These are phyloP conservation scores for Zaprionus inermis DNA, from an alignment of 1,140 invertebrate genomes.

Conservation along the genomic window DNA sequence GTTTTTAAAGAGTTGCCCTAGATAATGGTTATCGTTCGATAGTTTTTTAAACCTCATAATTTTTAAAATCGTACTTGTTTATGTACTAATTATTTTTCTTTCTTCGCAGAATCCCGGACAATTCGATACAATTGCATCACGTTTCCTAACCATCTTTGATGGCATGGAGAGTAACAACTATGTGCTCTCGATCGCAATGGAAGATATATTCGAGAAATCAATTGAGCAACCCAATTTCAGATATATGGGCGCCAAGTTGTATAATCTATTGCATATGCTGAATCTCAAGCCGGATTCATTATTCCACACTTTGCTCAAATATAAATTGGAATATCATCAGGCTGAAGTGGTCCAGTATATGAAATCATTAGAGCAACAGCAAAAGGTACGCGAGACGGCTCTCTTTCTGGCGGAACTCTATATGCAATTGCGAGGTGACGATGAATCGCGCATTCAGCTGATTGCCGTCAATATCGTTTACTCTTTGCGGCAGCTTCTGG, in stretches of 20 bases:
- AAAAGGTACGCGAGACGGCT: conserved; percentile 77
- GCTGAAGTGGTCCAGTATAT: conserved; percentile 73
- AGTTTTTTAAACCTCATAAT: no score
- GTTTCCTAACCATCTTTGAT: conserved; percentile 79
- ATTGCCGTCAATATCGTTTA: conserved; percentile 79
- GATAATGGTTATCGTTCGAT: neutral
- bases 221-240: conserved; percentile 82
- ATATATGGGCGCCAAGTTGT: conserved; percentile 82
- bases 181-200: conserved; percentile 81
- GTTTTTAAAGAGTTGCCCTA: no score
- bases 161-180: conserved; percentile 79
- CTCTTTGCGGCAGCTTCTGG: conserved; percentile 66
- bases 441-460: conserved; percentile 72
- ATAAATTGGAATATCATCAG: conserved; percentile 77
- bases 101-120: conserved; percentile 70
- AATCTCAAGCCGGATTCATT: conserved; percentile 76
- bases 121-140: conserved; percentile 78
- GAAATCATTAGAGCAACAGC: conserved; percentile 62
- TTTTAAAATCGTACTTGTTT: neutral
- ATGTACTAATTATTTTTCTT: neutral
- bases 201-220: conserved; percentile 81
- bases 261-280: conserved; percentile 79
- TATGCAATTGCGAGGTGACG: conserved; percentile 79
- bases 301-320: conserved; percentile 76
- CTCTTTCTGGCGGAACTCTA: conserved; percentile 79